A percentile compares a stretch with the other conserved stretches of the same genome.
Conservation (phyloP, 2,797 vertebrate genomes). For the Ptychobarbus kaznakovi region DNA sequence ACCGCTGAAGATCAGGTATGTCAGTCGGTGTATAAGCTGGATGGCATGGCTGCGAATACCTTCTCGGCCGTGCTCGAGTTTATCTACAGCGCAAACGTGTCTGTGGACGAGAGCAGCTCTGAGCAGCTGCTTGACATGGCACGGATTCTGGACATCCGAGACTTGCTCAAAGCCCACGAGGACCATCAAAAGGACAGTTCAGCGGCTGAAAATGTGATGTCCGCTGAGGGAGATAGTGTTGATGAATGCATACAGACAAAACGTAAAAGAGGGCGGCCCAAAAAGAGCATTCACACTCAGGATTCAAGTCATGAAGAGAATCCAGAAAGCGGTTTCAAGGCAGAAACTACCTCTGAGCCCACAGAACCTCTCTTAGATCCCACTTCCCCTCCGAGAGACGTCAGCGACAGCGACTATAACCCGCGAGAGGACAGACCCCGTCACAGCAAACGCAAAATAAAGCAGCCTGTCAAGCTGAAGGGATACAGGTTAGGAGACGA, state of each 20-base stretch:
- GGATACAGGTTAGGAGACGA: slow-evolving; percentile 86
- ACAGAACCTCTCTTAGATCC: slow-evolving; percentile 56
- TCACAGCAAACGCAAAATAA: slow-evolving; percentile 86
- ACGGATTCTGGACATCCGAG: slow-evolving; percentile 84
- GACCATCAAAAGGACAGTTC: slow-evolving; percentile 69
- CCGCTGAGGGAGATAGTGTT: neutral
- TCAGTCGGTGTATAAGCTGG: slow-evolving; percentile 83
- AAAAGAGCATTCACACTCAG: slow-evolving; percentile 70
- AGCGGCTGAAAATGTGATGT: neutral
- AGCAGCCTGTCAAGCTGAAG: slow-evolving; percentile 86
- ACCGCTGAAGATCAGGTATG: slow-evolving; percentile 80
- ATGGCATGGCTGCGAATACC: slow-evolving; percentile 84
- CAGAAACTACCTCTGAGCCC: neutral
- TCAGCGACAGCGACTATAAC: slow-evolving; percentile 75
- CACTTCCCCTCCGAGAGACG: slow-evolving; percentile 62
- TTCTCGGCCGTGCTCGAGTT: slow-evolving; percentile 90
- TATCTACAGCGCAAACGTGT: slow-evolving; percentile 87
- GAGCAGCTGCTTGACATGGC: slow-evolving; percentile 89
- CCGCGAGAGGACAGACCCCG: slow-evolving; percentile 72
- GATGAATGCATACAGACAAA: slow-evolving; percentile 64
- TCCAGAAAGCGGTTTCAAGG: neutral
- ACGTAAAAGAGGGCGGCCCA: slow-evolving; percentile 88
- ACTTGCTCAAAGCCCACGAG: slow-evolving; percentile 84
- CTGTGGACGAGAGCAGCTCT: slow-evolving; percentile 77
- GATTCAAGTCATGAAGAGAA: slow-evolving; percentile 15